A percentile compares a stretch with the other conserved stretches of the same genome.
phyloP scores from a whole-genome alignment of 1,140 invertebrate species.

The Leptinotarsa defecta region DNA sequence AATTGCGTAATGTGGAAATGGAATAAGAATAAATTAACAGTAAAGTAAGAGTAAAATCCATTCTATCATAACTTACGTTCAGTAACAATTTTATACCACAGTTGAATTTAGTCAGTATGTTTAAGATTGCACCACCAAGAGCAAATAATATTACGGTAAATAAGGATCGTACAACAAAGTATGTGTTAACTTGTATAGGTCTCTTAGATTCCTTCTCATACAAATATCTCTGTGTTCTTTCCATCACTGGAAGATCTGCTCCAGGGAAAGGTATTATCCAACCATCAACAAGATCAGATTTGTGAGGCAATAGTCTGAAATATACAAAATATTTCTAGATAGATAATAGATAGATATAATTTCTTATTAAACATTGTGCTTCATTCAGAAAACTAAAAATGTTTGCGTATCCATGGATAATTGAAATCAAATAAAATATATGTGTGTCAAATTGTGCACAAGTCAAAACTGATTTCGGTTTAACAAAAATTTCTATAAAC shows the following conservation, averaged over 20 bases:
- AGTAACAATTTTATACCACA: neutral
- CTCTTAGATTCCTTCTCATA: constrained; percentile 70
- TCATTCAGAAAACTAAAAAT: too few relatives aligned
- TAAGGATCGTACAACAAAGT: neutral
- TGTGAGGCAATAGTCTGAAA: constrained; percentile 67
- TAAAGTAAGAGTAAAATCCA: too few relatives aligned
- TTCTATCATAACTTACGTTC: neutral
- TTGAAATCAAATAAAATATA: too few relatives aligned
- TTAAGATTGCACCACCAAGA: neutral
- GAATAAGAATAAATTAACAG: too few relatives aligned
- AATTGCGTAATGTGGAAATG: too few relatives aligned
- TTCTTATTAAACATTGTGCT: too few relatives aligned
- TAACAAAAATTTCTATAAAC: too few relatives aligned
- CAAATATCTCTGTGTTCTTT: constrained; percentile 75
- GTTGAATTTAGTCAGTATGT: neutral
- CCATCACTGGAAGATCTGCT: constrained; percentile 77
- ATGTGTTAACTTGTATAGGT: constrained; percentile 72
- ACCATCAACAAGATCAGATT: constrained; percentile 62
- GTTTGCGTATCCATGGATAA: too few relatives aligned
- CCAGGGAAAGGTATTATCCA: constrained; percentile 81
- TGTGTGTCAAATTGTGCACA: too few relatives aligned
- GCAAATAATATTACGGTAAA: neutral
- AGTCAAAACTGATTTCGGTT: too few relatives aligned
- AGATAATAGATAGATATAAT: too few relatives aligned
- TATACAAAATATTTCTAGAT: neutral